Evolutionary conservation across 2,113 vertebrate species (phyloP).

Genomic region (Mystacornis crossleyi): DNA sequence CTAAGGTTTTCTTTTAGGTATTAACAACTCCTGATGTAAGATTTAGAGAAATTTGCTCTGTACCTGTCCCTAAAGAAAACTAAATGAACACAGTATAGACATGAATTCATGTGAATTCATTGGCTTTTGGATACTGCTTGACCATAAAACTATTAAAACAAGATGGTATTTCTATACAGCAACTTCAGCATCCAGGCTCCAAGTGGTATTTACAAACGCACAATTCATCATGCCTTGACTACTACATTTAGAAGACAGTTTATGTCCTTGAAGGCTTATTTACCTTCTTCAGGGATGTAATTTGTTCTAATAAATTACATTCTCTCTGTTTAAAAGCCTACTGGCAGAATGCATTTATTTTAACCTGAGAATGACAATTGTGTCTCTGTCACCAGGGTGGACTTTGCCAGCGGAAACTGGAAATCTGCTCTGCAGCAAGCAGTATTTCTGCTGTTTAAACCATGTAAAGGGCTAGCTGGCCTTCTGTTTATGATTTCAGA

Average conservation of each 20-base stretch:
- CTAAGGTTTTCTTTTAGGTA: background rate
- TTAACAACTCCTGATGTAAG: background rate
- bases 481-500: background rate
- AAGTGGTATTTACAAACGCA: background rate
- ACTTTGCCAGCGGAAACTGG: background rate
- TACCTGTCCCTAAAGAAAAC: background rate
- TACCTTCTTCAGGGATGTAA: background rate
- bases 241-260: background rate
- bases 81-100: background rate
- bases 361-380: background rate
- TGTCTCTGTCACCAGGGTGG: background rate
- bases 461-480: background rate
- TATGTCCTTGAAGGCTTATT: background rate
- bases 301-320: background rate
- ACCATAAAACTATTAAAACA: background rate
- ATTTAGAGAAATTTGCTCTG: background rate
- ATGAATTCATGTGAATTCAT: background rate
- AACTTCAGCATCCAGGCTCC: background rate
- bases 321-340: background rate
- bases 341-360: background rate
- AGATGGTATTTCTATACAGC: background rate
- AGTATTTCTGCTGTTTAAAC: background rate
- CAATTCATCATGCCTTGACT: background rate
- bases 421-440: background rate
- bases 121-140: background rate